A percentile compares a stretch with the other conserved stretches of the same genome.
These are phyloP conservation scores for Orchesella cincta DNA, from an alignment of 1,140 invertebrate genomes.

Conservation along the genomic window DNA sequence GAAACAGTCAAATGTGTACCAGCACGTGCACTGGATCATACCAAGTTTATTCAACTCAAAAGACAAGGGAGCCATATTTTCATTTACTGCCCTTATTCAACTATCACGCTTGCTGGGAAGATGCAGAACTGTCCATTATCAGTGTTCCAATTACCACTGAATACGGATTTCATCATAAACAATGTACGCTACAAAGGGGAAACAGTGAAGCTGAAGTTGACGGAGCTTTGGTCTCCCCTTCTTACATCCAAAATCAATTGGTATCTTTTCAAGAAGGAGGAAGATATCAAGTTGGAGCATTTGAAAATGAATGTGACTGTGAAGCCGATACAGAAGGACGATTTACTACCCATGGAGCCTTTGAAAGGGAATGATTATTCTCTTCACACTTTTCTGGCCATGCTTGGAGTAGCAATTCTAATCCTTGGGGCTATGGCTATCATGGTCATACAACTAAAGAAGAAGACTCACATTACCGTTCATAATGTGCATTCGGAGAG, in stretches of 20 bases:
- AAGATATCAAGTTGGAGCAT: background rate
- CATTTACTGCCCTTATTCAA: background rate
- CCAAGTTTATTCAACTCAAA: background rate
- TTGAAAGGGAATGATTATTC: too few species aligned
- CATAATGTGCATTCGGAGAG: too few species aligned
- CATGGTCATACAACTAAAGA: too few species aligned
- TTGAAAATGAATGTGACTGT: too few species aligned
- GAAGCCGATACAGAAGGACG: too few species aligned
- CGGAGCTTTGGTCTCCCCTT: background rate
- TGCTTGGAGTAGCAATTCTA: too few species aligned
- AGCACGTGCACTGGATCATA: background rate
- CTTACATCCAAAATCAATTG: background rate
- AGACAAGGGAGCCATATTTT: background rate
- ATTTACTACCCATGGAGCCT: too few species aligned
- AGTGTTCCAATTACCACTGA: conserved; percentile 27
- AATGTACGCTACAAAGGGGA: conserved; percentile 26
- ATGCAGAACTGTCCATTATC: background rate
- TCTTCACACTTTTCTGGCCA: too few species aligned
- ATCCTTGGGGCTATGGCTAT: too few species aligned
- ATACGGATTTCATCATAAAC: conserved; percentile 35
- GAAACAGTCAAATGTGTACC: background rate
- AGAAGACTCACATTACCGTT: too few species aligned
- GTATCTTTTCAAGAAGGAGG: background rate
- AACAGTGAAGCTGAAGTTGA: background rate
- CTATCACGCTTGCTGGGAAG: background rate